Conservation (phyloP, 2,888 invertebrate genomes). For the Archips xylosteana region DNA sequence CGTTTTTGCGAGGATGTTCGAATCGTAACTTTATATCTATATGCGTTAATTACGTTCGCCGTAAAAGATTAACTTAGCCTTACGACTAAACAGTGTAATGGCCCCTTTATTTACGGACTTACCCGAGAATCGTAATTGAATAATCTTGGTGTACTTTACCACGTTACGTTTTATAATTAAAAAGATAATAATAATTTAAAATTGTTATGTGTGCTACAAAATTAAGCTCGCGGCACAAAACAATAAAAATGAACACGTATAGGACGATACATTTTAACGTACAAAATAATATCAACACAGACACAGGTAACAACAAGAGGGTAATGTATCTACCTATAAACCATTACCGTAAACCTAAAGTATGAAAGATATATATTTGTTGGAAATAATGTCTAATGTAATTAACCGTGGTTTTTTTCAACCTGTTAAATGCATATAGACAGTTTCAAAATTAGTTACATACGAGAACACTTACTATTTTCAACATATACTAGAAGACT, state of each 20-base stretch:
- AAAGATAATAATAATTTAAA: slow-evolving; percentile 19
- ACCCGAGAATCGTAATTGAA: slow-evolving; percentile 24
- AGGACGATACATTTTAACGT: too few species aligned
- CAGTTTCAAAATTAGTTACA: background rate
- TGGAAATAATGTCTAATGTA: too few species aligned
- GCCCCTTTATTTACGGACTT: slow-evolving; percentile 19
- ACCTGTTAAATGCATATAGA: too few species aligned
- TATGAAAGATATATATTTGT: too few species aligned
- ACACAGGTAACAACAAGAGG: too few species aligned
- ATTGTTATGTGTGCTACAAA: slow-evolving; percentile 6
- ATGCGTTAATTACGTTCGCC: background rate
- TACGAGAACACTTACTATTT: background rate
- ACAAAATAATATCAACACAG: too few species aligned
- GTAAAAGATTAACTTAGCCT: background rate
- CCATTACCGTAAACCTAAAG: too few species aligned
- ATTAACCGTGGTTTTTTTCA: too few species aligned
- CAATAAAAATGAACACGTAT: background rate
- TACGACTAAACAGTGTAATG: background rate
- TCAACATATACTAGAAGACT: slow-evolving; percentile 30
- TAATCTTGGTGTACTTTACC: slow-evolving; percentile 10
- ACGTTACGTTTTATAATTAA: slow-evolving; percentile 19
- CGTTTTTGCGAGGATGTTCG: background rate
- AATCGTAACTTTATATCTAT: background rate
- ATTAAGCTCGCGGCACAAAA: background rate
- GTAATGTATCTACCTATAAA: too few species aligned